Evolutionary conservation across 2,113 vertebrate species (phyloP), one percentile per base, ranked within the genome.

Genomic region (Orycteropus afer): DNA sequence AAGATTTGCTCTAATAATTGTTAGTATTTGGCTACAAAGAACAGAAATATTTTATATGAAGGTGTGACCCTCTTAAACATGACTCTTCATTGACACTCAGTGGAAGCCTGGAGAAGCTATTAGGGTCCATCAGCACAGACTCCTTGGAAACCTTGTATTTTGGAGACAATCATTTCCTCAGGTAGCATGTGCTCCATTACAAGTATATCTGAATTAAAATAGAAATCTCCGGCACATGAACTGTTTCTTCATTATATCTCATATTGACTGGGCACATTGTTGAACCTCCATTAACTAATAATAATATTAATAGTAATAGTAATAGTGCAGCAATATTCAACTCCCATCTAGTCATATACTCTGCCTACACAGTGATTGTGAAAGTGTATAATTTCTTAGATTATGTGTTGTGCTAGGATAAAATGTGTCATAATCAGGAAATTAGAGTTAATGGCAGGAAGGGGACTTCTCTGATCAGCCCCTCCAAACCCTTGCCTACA

Each of bases 401-500:
- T 91, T 59, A 29, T 18, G 86, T 55, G 71, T 77, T 12, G 71
- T 22, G 47, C 32, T 40, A 20, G 51, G 67, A 53, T 53, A 45
- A 90, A 67, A 65, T 3, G 74, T 83, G 83, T 94, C 86, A 55
- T 96, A 65, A 90, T 93, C 89, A 76, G 0, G 10, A 73, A 87
- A 94, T 88, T 32, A 89, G 96, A 90, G 65, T 23, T 96, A 93
- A 96, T 1, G 87, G 91, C 91, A 82, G 96, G 94, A 95, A 95
- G 91, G 96, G 97, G 96, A 93, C 95, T 80, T 91, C 86, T 93
- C 69, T 15, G 57, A 79, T 91, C 80, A 65, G 69, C 71, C 47
- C 79, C 71, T 77, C 76, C 51, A 15, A 78, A 23, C 86, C 69
- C 74, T 63, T 53, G 14, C 47, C 15, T 29, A 27, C 55, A 77